A percentile compares a stretch with the other conserved stretches of the same genome.
Evolutionary conservation across 2,888 invertebrate genomes (phyloP).

Genomic region (Harpalus rubripes): DNA sequence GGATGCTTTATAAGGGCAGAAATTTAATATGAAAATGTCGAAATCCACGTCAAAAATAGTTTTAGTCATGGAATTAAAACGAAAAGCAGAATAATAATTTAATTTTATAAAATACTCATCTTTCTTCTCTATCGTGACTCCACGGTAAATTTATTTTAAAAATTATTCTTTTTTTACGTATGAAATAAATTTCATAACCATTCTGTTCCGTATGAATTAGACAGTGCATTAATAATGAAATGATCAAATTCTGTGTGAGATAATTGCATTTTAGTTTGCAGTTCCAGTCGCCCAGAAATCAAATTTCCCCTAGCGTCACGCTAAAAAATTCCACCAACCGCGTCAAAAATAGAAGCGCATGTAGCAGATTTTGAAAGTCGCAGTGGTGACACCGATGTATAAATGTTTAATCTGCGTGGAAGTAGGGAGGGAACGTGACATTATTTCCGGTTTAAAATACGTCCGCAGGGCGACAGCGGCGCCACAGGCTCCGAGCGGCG

Average conservation of each 20-base stretch:
- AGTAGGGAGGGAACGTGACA: conserved; percentile 48
- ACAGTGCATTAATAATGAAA: neutral
- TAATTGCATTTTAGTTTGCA: conserved; percentile 6
- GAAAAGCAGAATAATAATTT: no score
- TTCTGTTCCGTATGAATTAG: neutral
- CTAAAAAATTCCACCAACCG: conserved; percentile 5
- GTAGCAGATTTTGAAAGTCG: conserved; percentile 29
- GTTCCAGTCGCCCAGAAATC: neutral
- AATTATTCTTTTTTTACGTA: no score
- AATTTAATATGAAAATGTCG: no score
- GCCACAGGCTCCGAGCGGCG: conserved; percentile 18
- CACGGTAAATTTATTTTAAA: no score
- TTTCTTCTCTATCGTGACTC: no score
- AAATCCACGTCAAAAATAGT: no score
- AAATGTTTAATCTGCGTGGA: conserved; percentile 42
- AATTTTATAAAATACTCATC: no score
- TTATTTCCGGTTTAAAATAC: conserved; percentile 57
- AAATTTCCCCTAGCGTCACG: conserved; percentile 10
- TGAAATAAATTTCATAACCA: no score
- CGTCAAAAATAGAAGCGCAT: conserved; percentile 28
- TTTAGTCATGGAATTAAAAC: no score
- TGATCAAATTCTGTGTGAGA: neutral
- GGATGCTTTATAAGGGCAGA: no score
- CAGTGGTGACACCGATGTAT: conserved; percentile 39
- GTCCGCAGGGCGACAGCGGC: conserved; percentile 25